phyloP scores from a whole-genome alignment of 2,113 vertebrate genomes.

The Crypturellus undulatus region DNA sequence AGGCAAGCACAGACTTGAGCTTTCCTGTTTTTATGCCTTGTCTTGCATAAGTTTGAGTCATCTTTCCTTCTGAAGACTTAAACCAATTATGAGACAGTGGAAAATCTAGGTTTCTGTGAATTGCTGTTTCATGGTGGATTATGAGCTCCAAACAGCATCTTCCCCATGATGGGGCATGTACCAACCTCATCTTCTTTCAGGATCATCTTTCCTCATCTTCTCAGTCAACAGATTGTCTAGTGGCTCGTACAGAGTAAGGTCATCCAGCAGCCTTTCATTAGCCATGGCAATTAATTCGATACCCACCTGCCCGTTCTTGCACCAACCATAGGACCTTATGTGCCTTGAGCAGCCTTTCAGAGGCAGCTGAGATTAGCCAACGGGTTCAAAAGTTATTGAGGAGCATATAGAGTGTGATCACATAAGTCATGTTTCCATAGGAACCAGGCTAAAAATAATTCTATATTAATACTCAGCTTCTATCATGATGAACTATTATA shows the following conservation, averaged over 20 bases:
- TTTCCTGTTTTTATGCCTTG: neutral
- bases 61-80: neutral
- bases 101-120: neutral
- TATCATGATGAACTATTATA: neutral
- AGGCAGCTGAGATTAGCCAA: neutral
- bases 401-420: neutral
- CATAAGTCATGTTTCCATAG: conserved; percentile 31
- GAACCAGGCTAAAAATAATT: conserved; percentile 27
- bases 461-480: neutral
- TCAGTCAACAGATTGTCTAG: neutral
- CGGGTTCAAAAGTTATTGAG: neutral
- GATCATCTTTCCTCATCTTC: neutral
- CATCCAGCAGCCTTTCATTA: neutral
- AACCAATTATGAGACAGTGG: neutral
- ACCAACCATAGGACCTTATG: neutral
- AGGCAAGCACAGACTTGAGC: neutral
- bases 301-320: neutral
- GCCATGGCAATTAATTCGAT: neutral
- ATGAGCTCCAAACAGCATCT: neutral
- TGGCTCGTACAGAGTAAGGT: neutral
- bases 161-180: rapidly evolving
- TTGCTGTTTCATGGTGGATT: neutral
- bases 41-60: neutral
- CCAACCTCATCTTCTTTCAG: neutral
- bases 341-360: neutral